Evolutionary conservation across 2,113 vertebrate genomes (phyloP), one percentile per base, ranked within the genome.

Genomic region (Condylura cristata): DNA sequence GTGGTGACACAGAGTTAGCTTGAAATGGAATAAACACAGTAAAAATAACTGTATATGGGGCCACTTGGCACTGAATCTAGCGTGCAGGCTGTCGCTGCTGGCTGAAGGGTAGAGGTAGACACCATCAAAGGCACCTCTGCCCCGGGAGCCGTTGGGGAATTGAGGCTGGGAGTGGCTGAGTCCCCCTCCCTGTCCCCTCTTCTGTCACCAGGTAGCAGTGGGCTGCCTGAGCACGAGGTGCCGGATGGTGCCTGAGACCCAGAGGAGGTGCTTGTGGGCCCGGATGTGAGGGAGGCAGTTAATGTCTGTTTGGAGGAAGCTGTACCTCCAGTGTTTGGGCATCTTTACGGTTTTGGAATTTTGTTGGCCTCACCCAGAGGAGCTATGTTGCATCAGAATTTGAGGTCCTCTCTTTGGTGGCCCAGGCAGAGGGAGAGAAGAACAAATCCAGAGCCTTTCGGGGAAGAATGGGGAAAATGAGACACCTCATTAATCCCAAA

Each of bases 1-100:
- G 96, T 94, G 93, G 94, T 95, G 96, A 95, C 96, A 96, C 84
- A 93, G 93, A 96, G 89, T 84, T 71, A 97, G 90, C 94, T 94
- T 53, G 93, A 96, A 95, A 96, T 39, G 86, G 79, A 68, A 93
- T 96, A 96, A 95, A 96, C 91, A 95, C 61, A 87, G 96, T 95
- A 96, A 97, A 97, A 97, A 96, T 96, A 96, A 94, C 93, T 65
- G 82, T 94, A 95, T 96, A 90, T 24, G 32, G 83, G 76, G 94
- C 1, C 1, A 78, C 92, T 97, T 97, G 96, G 96, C 95, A 96
- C 88, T 1, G 6, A 56, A 48, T 75, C 65, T 44, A 58, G 58
- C 1, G 0, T 82, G 71, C 48, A 44, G 71, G 76, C 91, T 91
- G 93, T 83, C 74, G 18, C 56, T 58, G 80, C 71, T 89, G 13